phyloP scores from a whole-genome alignment of 2,797 vertebrate genomes.

The Vultur gryphus region DNA sequence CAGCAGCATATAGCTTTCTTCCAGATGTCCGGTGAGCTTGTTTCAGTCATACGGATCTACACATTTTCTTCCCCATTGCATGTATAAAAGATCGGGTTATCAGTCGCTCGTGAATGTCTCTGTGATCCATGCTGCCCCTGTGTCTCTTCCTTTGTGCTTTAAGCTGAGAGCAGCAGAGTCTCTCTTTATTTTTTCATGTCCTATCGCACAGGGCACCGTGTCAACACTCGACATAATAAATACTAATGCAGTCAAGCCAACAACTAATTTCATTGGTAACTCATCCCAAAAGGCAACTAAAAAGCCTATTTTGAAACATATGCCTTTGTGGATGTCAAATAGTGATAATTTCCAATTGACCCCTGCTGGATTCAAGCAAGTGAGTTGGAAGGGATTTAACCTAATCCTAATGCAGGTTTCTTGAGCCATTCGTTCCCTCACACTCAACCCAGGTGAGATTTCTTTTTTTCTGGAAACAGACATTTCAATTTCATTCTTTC shows the following conservation, averaged over 20 bases:
- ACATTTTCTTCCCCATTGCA: not conserved
- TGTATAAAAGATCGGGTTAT: not conserved
- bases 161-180: not conserved
- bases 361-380: not conserved
- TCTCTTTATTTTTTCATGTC: not conserved
- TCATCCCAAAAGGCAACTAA: not conserved
- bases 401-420: not conserved
- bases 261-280: not conserved
- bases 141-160: not conserved
- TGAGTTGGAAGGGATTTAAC: not conserved
- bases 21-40: not conserved
- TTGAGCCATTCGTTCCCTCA: not conserved
- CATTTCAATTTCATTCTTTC: constrained; percentile 48
- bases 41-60: not conserved
- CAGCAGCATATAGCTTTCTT: not conserved
- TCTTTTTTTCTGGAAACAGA: constrained; percentile 6
- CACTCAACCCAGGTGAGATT: constrained; percentile 6
- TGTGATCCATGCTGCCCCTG: not conserved
- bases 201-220: not conserved
- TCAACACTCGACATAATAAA: not conserved
- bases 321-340: not conserved
- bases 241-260: not conserved
- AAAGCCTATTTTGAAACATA: not conserved
- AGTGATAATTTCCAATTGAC: not conserved
- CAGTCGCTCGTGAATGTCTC: not conserved